Conservation (phyloP, 2,888 invertebrate species). For the Cheilosia urbana region DNA sequence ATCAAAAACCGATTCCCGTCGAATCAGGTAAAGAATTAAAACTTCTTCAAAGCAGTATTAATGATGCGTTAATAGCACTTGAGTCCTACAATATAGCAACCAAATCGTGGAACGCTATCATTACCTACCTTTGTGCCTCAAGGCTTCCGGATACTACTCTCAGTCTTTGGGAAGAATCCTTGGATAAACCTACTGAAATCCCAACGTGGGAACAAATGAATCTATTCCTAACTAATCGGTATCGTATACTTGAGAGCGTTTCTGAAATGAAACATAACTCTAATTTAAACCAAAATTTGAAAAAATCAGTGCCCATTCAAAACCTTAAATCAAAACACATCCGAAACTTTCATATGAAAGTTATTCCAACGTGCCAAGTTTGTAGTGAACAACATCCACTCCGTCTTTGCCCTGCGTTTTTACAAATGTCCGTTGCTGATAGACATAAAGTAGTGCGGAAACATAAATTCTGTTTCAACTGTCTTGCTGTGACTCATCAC, state of each 20-base stretch:
- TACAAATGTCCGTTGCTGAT: background rate
- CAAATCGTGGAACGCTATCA: background rate
- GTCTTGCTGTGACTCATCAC: conserved; percentile 13
- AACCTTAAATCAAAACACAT: background rate
- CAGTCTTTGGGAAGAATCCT: background rate
- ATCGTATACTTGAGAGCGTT: background rate
- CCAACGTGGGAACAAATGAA: background rate
- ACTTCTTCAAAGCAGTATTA: background rate
- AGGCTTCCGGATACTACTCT: background rate
- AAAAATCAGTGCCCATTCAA: background rate
- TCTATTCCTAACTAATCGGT: background rate
- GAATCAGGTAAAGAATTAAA: background rate
- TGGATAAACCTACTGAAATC: background rate
- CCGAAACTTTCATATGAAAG: background rate
- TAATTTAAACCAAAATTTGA: background rate
- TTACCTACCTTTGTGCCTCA: background rate
- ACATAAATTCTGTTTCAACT: too few relatives aligned
- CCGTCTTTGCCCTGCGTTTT: conserved; percentile 7
- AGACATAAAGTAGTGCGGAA: background rate
- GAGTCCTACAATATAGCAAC: background rate
- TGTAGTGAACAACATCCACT: conserved; percentile 12
- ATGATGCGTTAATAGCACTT: background rate
- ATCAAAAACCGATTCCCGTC: background rate
- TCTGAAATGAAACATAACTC: background rate
- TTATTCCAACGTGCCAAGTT: background rate